Evolutionary conservation across 2,888 invertebrate genomes (phyloP), one percentile per base, ranked within the genome.

Genomic region (Diachrysia chrysitis): DNA sequence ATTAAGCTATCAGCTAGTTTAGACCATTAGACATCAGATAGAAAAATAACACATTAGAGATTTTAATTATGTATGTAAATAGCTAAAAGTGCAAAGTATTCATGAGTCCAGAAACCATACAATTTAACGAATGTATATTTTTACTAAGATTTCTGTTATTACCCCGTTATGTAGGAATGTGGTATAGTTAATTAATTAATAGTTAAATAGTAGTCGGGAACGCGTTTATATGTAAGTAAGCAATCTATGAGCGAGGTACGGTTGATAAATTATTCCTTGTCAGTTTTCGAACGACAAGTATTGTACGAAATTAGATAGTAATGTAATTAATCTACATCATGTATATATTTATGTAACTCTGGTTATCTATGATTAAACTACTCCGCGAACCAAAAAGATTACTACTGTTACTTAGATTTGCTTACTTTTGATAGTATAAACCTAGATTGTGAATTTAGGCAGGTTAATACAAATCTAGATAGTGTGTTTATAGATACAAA

Each of bases 1-100:
- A 62, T 58, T 73, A 32, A 6, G 51, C n/a, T n/a, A 59, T 48
- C 32, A 35, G 69, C 73, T 62, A 69, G 57, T 42, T 23, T 74
- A 58, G 48, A 64, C 17, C 37, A 57, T 19, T 58, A 60, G 60
- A 54, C n/a, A 17, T 60, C 64, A 25, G 73, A 65, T 67, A 63
- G 56, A 59, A 58, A 32, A 53, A 68, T 60, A 23, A 57, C 51
- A 57, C 37, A 55, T 42, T 61, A 59, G 37, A 56, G 10, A 66
- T 64, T 76, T 58, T 53, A 59, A 62, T 42, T 56, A 57, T 62
- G 53, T 69, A 54, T 75, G 63, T 75, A 73, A 61, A 73, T 78
- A 75, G 73, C 69, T 68, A 57, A 62, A 64, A 62, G 73, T 78
- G 73, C 78, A 73, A 74, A 65, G 53, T 71, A 63, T 66, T 66